Evolutionary conservation across 2,113 vertebrate genomes (phyloP), one percentile per base, ranked within the genome.

Genomic region (Pluvialis apricaria): DNA sequence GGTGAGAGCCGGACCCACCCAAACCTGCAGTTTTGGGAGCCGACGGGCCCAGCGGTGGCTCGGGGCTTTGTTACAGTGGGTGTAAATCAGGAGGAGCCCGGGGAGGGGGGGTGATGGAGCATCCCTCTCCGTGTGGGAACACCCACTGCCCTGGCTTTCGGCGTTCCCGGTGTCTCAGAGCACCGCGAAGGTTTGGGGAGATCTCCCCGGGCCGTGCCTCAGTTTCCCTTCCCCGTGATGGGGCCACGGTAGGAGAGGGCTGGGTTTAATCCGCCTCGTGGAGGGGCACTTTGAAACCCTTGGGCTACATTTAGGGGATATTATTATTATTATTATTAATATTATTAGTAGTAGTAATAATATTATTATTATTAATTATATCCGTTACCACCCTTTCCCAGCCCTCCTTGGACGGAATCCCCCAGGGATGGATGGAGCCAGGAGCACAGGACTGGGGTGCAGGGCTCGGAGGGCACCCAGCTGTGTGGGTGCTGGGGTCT

Each of bases 21-120:
- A 4, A 32, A 1, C 6, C 6, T 3, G 0, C 4, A 3, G 45
- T 1, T 6, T 0, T 8, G 55, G 69, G 82, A 38, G 44, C 42
- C 4, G 2, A 10, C 0, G 2, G 47, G 31, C 31, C 49, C 66
- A 4, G 26, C 3, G 0, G n/a, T 42, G 72, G 31, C 49, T 38
- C 11, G 1, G 64, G 69, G 60, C 13, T 68, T n/a, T n/a, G 54
- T 22, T 40, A 7, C 2, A 7, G 54, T 0, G 2, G 44, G 20
- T 42, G 17, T 42, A 10, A 58, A 58, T 38, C 57, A 38, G 82
- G 44, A 69, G 52, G 38, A 70, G 49, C 11, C 5, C 0, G 2
- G 40, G 49, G 28, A 12, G 12, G 42, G 42, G 42, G 3, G 20
- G 10, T 10, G 61, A 3, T 8, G 83, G 71, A 88, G 25, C 47